These are phyloP conservation scores for Phymatocera aterrima DNA, from an alignment of 2,888 invertebrate genomes.

Conservation along the genomic window DNA sequence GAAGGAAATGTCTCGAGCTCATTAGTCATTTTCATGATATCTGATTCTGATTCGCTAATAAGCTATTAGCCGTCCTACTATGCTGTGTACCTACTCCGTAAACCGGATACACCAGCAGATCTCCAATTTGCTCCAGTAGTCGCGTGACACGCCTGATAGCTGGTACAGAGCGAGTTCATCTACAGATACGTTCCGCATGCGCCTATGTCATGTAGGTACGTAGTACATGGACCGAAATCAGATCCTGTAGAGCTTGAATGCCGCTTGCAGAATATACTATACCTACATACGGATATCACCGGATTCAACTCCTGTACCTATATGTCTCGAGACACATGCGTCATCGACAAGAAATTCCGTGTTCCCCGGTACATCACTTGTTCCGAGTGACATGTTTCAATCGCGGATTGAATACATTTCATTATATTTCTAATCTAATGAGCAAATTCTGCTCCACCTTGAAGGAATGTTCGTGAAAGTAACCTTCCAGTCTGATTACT, in stretches of 20 bases:
- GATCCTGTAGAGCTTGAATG: constrained; percentile 12
- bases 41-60: constrained; percentile 39
- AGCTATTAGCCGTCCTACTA: constrained; percentile 29
- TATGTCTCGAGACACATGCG: not conserved
- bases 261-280: constrained; percentile 9
- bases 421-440: no score
- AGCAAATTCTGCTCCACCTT: no score
- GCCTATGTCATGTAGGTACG: not conserved
- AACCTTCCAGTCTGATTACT: no score
- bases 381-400: not conserved
- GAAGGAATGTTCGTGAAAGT: no score
- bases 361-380: not conserved
- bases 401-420: not conserved
- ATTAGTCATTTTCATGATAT: constrained; percentile 25
- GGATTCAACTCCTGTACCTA: not conserved
- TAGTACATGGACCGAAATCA: constrained; percentile 22
- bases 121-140: constrained; percentile 18
- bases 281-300: not conserved
- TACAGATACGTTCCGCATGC: not conserved
- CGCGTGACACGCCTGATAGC: constrained; percentile 20
- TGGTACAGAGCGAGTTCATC: not conserved
- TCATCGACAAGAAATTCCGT: not conserved
- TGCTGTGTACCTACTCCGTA: no score
- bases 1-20: constrained; percentile 11
- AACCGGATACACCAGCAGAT: constrained; percentile 29